A percentile compares a stretch with the other conserved stretches of the same genome.
Evolutionary conservation across 2,888 invertebrate species (phyloP).

Genomic region (Mellilla xanthometata): DNA sequence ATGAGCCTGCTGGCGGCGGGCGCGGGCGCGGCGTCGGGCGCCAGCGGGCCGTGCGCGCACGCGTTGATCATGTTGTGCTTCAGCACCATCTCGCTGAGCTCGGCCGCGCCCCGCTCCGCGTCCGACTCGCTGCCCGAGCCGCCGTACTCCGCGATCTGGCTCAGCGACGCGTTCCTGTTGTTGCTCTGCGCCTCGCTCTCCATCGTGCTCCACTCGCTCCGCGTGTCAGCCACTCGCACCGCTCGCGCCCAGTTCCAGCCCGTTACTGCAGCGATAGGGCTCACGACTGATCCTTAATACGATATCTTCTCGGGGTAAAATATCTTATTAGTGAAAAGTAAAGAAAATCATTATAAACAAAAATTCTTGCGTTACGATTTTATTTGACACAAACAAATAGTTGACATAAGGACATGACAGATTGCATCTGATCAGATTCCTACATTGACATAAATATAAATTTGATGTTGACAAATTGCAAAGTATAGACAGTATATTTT

Average conservation of each 20-base stretch:
- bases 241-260: too few species aligned
- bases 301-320: too few species aligned
- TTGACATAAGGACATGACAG: too few species aligned
- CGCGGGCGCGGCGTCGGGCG: conserved; percentile 38
- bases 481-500: too few species aligned
- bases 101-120: conserved; percentile 64
- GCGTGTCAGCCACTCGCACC: conserved; percentile 37
- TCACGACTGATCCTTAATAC: too few species aligned
- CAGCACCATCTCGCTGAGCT: conserved; percentile 75
- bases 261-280: too few species aligned
- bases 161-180: conserved; percentile 75
- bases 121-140: conserved; percentile 74
- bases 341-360: conserved; percentile 1
- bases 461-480: too few species aligned
- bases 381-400: conserved; percentile 7
- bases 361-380: neutral
- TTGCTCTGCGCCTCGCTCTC: conserved; percentile 66
- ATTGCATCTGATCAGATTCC: too few species aligned
- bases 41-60: conserved; percentile 72
- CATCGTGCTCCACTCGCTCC: too few species aligned
- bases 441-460: too few species aligned
- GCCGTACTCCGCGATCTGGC: conserved; percentile 73
- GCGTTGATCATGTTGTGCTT: conserved; percentile 79
- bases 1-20: too few species aligned
- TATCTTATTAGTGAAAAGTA: too few species aligned